Conservation (phyloP, 2,888 invertebrate genomes). For the Acleris sparsana region DNA sequence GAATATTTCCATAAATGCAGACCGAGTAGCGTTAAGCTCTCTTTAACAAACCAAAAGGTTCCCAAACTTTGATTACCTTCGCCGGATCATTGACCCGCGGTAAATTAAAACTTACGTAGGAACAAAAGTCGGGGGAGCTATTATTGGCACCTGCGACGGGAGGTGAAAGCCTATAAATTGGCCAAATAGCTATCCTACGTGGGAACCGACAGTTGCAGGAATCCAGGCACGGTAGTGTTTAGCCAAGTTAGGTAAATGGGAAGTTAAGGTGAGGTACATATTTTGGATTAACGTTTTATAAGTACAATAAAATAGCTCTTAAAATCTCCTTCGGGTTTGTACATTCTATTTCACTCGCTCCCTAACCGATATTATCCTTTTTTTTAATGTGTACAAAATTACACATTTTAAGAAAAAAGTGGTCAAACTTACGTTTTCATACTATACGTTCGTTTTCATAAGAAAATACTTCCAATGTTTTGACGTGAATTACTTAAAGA, state of each 20-base stretch:
- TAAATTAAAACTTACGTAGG: conserved; percentile 34
- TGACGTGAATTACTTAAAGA: not conserved
- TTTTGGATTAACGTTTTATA: too few relatives aligned
- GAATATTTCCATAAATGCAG: not conserved
- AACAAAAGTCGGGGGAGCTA: conserved; percentile 45
- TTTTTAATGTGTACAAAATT: too few relatives aligned
- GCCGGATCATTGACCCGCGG: conserved; percentile 26
- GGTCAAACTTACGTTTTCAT: too few relatives aligned
- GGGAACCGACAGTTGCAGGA: conserved; percentile 60
- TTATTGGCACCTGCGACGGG: conserved; percentile 66
- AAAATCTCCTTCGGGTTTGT: too few relatives aligned
- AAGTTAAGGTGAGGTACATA: too few relatives aligned
- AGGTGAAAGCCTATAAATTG: conserved; percentile 65
- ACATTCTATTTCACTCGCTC: too few relatives aligned
- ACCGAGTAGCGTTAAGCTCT: not conserved
- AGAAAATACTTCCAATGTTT: too few relatives aligned
- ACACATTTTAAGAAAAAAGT: too few relatives aligned
- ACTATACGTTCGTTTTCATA: too few relatives aligned
- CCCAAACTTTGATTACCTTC: conserved; percentile 17
- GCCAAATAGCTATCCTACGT: conserved; percentile 59
- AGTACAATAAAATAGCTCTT: too few relatives aligned
- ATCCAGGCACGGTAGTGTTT: conserved; percentile 5
- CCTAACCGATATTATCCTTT: too few relatives aligned
- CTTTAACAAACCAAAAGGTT: conserved; percentile 6
- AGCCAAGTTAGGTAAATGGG: conserved; percentile 6